phyloP scores from a whole-genome alignment of 1,140 invertebrate genomes.

The Dryas iulia region DNA sequence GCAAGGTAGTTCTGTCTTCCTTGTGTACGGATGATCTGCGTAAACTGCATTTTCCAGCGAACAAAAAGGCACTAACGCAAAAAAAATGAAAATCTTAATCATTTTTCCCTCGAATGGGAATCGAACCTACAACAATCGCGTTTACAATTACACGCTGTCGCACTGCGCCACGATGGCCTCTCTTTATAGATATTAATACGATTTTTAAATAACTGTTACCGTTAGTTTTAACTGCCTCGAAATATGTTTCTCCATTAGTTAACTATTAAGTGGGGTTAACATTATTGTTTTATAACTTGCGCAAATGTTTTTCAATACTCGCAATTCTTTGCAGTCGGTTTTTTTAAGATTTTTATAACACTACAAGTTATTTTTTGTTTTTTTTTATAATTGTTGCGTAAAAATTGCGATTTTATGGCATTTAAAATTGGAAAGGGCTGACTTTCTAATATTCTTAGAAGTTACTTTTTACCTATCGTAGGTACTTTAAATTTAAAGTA shows the following conservation, averaged over 20 bases:
- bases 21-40: too few relatives aligned
- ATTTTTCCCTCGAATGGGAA: too few relatives aligned
- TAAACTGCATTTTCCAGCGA: too few relatives aligned
- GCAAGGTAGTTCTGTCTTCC: too few relatives aligned
- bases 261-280: slow-evolving; percentile 1
- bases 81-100: too few relatives aligned
- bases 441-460: slow-evolving; percentile 8
- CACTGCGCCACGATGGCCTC: too few relatives aligned
- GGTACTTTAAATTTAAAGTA: too few relatives aligned
- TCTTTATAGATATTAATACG: not conserved
- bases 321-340: slow-evolving; percentile 4
- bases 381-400: slow-evolving; percentile 8
- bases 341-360: slow-evolving; percentile 12
- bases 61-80: too few relatives aligned
- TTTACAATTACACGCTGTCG: too few relatives aligned
- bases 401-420: slow-evolving; percentile 19
- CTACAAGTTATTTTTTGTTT: not conserved
- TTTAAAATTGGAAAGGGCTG: slow-evolving; percentile 3
- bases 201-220: slow-evolving; percentile 4
- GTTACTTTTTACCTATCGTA: not conserved
- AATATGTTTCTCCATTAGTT: slow-evolving; percentile 7
- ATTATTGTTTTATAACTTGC: slow-evolving; percentile 19
- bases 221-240: slow-evolving; percentile 12
- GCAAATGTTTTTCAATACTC: slow-evolving; percentile 11
- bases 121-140: too few relatives aligned